Base-by-base conservation (phyloP, 2,888 invertebrate species). In the Heteromurus nitidus region DNA sequence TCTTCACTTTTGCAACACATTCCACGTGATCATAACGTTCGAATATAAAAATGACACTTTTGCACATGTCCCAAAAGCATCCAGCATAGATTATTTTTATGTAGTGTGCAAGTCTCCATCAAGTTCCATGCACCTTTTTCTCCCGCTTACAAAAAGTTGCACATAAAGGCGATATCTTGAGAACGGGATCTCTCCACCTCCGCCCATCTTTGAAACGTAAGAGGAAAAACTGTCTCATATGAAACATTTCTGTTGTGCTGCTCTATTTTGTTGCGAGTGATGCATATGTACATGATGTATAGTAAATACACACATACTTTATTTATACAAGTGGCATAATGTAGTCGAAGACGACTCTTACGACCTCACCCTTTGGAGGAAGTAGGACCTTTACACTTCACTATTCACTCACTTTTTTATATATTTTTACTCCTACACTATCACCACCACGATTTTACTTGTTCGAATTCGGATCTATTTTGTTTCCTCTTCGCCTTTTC, bases 321-420 rank as follows among this genome's bases (percentile, higher is more conserved):
- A 64, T 64, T 64, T 64, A 64, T 60, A 73, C 3, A 36, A n/a
- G 18, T 24, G 30, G 22, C 44, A 28, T 62, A 44, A 36, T 62
- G 44, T 42, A 58, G 16, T 28, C 13, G 20, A 53, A 18, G 9
- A 53, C n/a, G 16, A 31, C 44, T 11, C 50, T 50, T 50, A n/a
- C 70, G 50, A 28, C 3, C 58, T 42, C 18, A 42, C 26, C 58
- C 26, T 58, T 28, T 58, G 26, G 30, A 18, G 16, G 44, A 16
- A 65, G 44, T 5, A 36, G 36, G 11, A 11, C 50, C 5, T n/a
- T 13, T 5, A 50, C 62, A 73, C 73, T 62, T 62, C 73, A 62
- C 73, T 50, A 62, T 50, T 73, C 73, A 73, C 73, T 73, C 73
- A 73, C 47, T 42, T 30, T 62, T 72, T 24, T 24, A 16, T 58